phyloP scores from a whole-genome alignment of 2,888 invertebrate genomes.

The Epistrophe eligans region DNA sequence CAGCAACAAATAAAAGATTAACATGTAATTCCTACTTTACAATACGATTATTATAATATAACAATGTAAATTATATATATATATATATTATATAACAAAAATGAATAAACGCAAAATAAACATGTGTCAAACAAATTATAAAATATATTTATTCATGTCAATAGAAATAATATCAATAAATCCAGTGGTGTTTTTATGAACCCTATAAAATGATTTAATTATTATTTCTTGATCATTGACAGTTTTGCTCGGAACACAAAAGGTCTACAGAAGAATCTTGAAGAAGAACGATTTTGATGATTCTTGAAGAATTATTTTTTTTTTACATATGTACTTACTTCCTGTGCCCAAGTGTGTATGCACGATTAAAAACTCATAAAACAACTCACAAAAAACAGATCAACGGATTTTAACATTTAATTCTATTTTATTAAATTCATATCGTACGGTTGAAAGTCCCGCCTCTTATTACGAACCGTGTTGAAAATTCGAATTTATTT shows the following conservation, averaged over 20 bases:
- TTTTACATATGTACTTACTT: no score
- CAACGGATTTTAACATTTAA: no score
- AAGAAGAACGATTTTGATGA: no score
- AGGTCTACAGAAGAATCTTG: not conserved
- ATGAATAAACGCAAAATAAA: conserved; percentile 69
- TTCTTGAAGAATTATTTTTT: no score
- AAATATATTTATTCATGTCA: conserved; percentile 75
- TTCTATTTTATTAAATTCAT: no score
- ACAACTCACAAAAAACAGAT: no score
- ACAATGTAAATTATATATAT: conserved; percentile 74
- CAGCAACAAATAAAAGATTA: conserved; percentile 77
- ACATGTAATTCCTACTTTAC: conserved; percentile 80
- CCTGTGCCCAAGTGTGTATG: no score
- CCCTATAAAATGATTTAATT: conserved; percentile 15
- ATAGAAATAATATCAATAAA: conserved; percentile 71
- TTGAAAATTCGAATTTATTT: no score
- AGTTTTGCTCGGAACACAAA: not conserved
- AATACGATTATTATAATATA: conserved; percentile 77
- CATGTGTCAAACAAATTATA: conserved; percentile 76
- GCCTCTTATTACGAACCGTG: no score
- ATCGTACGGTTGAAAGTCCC: no score
- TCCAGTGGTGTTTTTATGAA: conserved; percentile 63
- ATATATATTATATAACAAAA: conserved; percentile 47
- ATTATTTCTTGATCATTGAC: not conserved
- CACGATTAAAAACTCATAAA: no score